Base-by-base conservation (phyloP, 1,140 invertebrate species). In the Marisa cornuarietis region DNA sequence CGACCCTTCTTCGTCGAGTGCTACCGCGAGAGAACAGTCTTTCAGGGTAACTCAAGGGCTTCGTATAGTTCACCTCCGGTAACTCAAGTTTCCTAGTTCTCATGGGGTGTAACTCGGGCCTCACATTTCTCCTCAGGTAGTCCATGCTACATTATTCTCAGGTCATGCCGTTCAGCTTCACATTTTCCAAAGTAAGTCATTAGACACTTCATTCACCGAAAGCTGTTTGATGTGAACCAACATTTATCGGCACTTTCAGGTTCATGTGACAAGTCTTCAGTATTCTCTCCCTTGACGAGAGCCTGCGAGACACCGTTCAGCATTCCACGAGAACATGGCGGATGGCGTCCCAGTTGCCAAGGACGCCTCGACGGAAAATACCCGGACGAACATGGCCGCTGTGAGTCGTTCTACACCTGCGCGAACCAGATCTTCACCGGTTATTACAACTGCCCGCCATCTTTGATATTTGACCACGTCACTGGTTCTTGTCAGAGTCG, bases 1-100 rank as follows among this genome's bases (percentile, higher is more conserved):
- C 80, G 81, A 7, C 84, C 84, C 7, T 85, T 83, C 79, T 86
- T 83, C 62, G 82, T 84, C 2, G 83, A 83, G 49, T 86, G 85
- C 65, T 82, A 84, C 68, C 69, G 81, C 51, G 82, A 85, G 66
- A 75, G 85, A n/a, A 82, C 84, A 3, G 77, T 84, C 0, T 85
- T 81, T 73, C 84, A 85, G n/a, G 83, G 73, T 75, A 63, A 31
- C 11, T 9, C 54, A 18, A 58, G 11, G n/a, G 31, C 31, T 42
- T 42, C 31, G n/a, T n/a, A 42, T 42, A 42, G 31, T 42, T 42
- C 31, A 42, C 31, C 3, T 42, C 31, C 31, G 31, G 31, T 6
- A 42, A 42, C 31, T 42, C 31, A 6, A 6, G 31, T 42, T 42
- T 42, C 31, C 31, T 42, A 4, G 31, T 42, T 42, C 3, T 42